Conservation (phyloP, 2,797 vertebrate species). For the Fundulus diaphanus region DNA sequence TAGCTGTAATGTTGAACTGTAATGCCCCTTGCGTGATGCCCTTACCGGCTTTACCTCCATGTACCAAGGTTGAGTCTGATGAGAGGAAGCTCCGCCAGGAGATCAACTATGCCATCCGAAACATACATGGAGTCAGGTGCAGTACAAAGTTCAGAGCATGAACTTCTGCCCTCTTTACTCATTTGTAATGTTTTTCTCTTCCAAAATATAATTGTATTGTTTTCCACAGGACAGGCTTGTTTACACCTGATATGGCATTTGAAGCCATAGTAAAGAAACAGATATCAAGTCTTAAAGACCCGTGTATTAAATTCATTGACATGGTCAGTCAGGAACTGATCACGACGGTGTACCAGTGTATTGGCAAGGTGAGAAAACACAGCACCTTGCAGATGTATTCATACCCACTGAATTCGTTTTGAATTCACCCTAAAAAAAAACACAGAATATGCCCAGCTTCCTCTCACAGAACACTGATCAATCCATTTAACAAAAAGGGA, state of each 20-base stretch:
- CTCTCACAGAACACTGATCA: neutral
- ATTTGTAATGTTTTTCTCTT: slow-evolving; percentile 1
- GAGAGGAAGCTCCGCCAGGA: slow-evolving; percentile 89
- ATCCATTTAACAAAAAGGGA: neutral
- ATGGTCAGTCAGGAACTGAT: slow-evolving; percentile 91
- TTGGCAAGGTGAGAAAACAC: slow-evolving; percentile 83
- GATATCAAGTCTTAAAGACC: slow-evolving; percentile 87
- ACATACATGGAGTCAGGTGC: slow-evolving; percentile 94
- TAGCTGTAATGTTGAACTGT: slow-evolving; percentile 1
- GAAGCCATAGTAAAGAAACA: slow-evolving; percentile 95
- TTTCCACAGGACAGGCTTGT: slow-evolving; percentile 81
- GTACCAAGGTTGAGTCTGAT: slow-evolving; percentile 88
- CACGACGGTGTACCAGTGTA: slow-evolving; percentile 89
- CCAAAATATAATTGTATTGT: neutral
- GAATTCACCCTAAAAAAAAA: too few species aligned
- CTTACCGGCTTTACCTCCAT: slow-evolving; percentile 4
- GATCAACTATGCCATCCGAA: slow-evolving; percentile 95
- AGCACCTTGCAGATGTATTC: neutral
- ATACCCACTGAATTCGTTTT: neutral
- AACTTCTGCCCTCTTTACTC: neutral
- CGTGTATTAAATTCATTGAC: slow-evolving; percentile 90
- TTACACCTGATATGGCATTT: slow-evolving; percentile 94
- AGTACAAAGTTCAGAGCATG: slow-evolving; percentile 5
- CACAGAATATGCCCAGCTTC: neutral
- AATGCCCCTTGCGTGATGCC: slow-evolving; percentile 2